Evolutionary conservation across 2,888 invertebrate species (phyloP).

Genomic region (Ophraella communa): DNA sequence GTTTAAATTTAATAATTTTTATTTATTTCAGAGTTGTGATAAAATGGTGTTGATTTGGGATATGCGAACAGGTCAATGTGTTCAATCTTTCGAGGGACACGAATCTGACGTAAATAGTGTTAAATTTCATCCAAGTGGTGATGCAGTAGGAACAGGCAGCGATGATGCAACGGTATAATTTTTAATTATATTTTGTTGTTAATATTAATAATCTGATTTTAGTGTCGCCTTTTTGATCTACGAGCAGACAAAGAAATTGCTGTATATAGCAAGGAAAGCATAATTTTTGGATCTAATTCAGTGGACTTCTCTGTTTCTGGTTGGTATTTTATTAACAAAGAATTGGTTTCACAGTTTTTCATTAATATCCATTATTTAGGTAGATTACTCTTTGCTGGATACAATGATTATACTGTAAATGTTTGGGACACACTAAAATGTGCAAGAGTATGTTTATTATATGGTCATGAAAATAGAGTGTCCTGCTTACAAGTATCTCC

Average conservation of each 20-base stretch:
- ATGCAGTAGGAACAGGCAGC: constrained; percentile 97
- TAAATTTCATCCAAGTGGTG: constrained; percentile 98
- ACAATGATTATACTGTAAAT: constrained; percentile 98
- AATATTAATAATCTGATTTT: constrained; percentile 31
- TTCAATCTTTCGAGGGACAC: constrained; percentile 98
- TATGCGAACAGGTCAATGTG: constrained; percentile 97
- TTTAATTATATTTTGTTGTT: constrained; percentile 10
- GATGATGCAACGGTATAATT: constrained; percentile 90
- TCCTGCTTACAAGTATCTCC: constrained; percentile 92
- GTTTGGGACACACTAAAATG: constrained; percentile 99
- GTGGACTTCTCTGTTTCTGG: constrained; percentile 95
- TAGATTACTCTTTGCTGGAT: constrained; percentile 95
- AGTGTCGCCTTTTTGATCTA: constrained; percentile 96
- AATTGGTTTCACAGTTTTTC: background rate
- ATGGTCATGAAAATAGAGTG: constrained; percentile 96
- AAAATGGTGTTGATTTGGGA: constrained; percentile 98
- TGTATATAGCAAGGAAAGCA: constrained; percentile 93
- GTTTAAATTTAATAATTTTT: background rate
- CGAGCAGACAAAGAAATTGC: constrained; percentile 98
- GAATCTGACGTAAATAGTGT: constrained; percentile 98
- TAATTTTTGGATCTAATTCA: constrained; percentile 96
- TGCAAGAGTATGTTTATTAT: constrained; percentile 84
- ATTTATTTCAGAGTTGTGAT: constrained; percentile 80
- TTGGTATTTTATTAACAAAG: constrained; percentile 31
- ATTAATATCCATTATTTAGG: constrained; percentile 60